Base-by-base conservation (phyloP, 1,140 invertebrate species). In the Drosophila ogumai region DNA sequence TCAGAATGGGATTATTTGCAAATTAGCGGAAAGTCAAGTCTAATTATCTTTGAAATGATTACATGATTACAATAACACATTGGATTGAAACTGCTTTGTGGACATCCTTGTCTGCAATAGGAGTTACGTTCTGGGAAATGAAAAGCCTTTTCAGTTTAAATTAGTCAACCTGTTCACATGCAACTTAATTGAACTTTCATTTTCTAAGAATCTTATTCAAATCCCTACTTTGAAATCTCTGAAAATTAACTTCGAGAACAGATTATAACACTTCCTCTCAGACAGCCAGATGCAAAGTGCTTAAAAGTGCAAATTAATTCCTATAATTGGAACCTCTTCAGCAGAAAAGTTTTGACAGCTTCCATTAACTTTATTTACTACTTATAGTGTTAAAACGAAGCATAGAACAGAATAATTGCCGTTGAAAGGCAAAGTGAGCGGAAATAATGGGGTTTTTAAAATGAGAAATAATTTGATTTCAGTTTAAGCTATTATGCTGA, bases 291-390 rank as follows among this genome's bases (percentile, higher is more conserved):
- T 40, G 17, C 9, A 60, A 56, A 61, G 50, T 54, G 32, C 32
- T 22, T 22, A 22, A 54, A 54, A 54, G 50, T 22, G 19, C 19
- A 32, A 34, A 22, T 25, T 13, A 55, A 36, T 61, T 61, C 8
- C 7, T 54, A 9, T 10, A 12, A 25, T 31, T 12, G 3, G 6
- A 64, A 60, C 25, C 38, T 64, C 31, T 60, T 64, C 3, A n/a
- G 61, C 56, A 31, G 19, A 17, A 19, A 63, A 60, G 17, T 64
- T 64, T 41, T 32, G 55, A 64, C 55, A 60, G 55, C 55, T 25
- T 31, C 17, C 28, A 59, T 13, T 22, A 64, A 64, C 54, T 64
- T 60, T 64, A 32, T 32, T 43, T 64, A 41, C 17, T 15, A 59
- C 9, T 64, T 43, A 17, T 43, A 59, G 13, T 19, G 17, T 64